Conservation (phyloP, 1,140 invertebrate species). For the Caerostris extrusa region DNA sequence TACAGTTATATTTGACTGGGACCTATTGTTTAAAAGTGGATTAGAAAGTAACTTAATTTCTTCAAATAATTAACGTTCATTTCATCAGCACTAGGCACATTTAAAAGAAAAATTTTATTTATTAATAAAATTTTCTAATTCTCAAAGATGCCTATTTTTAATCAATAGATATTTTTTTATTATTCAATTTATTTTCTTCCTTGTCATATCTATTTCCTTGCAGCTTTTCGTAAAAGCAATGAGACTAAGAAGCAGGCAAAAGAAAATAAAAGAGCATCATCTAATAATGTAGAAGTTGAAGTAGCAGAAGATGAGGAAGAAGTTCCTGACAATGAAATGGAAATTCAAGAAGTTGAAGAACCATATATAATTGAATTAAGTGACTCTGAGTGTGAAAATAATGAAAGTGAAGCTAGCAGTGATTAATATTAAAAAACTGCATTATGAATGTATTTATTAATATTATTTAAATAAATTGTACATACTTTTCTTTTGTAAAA, state of each 20-base stretch:
- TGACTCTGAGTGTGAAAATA: conserved; percentile 24
- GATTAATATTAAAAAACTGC: neutral
- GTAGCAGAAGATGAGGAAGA: conserved; percentile 5
- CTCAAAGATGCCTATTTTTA: too few species aligned
- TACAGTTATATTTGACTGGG: too few species aligned
- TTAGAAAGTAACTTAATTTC: too few species aligned
- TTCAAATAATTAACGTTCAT: too few species aligned
- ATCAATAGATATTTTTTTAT: too few species aligned
- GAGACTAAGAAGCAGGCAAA: conserved; percentile 70
- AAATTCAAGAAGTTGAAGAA: neutral
- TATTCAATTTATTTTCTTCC: too few species aligned
- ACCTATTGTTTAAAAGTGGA: too few species aligned
- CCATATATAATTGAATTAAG: conserved; percentile 12
- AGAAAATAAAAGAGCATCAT: conserved; percentile 52
- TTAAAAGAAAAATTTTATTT: too few species aligned
- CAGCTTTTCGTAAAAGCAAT: conserved; percentile 38
- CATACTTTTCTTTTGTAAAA: neutral
- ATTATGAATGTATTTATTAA: neutral
- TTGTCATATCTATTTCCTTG: neutral
- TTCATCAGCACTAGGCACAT: too few species aligned
- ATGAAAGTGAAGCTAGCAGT: neutral
- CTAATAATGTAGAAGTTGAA: conserved; percentile 42
- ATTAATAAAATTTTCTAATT: too few species aligned
- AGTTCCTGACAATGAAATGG: neutral
- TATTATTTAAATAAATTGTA: neutral